These are phyloP conservation scores for Rhinophrynus dorsalis DNA, from an alignment of 2,797 vertebrate genomes.

Conservation along the genomic window DNA sequence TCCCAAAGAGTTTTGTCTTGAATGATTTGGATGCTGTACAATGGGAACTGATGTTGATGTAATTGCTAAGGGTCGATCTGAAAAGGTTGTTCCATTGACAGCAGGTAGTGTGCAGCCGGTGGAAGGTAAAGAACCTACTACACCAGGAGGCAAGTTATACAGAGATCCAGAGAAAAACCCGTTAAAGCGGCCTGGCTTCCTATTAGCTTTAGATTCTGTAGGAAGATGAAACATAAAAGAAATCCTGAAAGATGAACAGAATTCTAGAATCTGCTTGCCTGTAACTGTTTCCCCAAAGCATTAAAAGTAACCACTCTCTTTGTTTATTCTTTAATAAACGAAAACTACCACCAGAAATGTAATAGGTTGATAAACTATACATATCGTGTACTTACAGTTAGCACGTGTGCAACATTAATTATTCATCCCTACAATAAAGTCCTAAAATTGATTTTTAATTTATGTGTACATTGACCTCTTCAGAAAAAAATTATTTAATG, in stretches of 20 bases:
- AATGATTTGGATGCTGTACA: not conserved
- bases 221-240: constrained; percentile 5
- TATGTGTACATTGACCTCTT: too few relatives aligned
- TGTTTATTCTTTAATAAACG: too few relatives aligned
- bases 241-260: not conserved
- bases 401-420: too few relatives aligned
- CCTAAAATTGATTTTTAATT: too few relatives aligned
- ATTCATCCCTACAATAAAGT: too few relatives aligned
- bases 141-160: constrained; percentile 44
- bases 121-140: not conserved
- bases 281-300: too few relatives aligned
- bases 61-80: constrained; percentile 26
- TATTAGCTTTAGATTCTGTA: constrained; percentile 49
- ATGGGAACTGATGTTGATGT: not conserved
- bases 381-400: too few relatives aligned
- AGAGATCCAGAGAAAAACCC: constrained; percentile 18
- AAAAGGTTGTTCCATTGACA: not conserved
- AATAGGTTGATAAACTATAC: too few relatives aligned
- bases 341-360: too few relatives aligned
- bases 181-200: constrained; percentile 16
- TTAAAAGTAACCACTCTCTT: too few relatives aligned
- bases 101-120: constrained; percentile 47
- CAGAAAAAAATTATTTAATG: too few relatives aligned
- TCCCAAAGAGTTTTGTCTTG: not conserved
- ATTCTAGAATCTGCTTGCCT: too few relatives aligned